Percentiles rank a stretch among this genome's conserved stretches.
Conservation (phyloP, 2,888 invertebrate genomes). For the Campoplex nolae region DNA sequence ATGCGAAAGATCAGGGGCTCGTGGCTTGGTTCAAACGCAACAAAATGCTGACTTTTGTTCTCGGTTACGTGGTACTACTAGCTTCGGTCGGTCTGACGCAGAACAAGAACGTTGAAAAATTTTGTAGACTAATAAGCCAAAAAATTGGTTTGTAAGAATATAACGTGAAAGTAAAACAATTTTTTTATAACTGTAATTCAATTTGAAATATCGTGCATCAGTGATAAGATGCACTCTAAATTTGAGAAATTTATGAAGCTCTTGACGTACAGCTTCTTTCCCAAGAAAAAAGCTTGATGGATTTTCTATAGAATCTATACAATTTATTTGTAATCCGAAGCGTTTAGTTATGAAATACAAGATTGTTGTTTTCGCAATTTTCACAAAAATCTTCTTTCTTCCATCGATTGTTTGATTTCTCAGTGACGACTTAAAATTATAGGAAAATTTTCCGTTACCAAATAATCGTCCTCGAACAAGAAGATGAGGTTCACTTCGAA, state of each 20-base stretch:
- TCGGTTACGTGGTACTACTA: constrained; percentile 88
- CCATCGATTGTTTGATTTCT: constrained; percentile 64
- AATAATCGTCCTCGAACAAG: constrained; percentile 96
- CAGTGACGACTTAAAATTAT: constrained; percentile 87
- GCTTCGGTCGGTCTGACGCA: constrained; percentile 88
- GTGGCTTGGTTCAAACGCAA: constrained; percentile 87
- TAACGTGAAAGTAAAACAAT: constrained; percentile 4
- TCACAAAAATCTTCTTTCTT: constrained; percentile 14
- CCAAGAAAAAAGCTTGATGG: background rate
- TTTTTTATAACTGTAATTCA: constrained; percentile 14
- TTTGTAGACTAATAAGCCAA: constrained; percentile 86
- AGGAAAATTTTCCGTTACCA: constrained; percentile 98
- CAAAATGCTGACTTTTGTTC: constrained; percentile 87
- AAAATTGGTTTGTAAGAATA: constrained; percentile 80
- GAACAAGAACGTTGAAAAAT: constrained; percentile 88
- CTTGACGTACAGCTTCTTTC: background rate
- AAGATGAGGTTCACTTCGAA: constrained; percentile 97
- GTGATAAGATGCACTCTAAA: constrained; percentile 17
- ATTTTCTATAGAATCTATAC: constrained; percentile 20
- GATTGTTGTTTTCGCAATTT: constrained; percentile 17
- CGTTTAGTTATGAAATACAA: constrained; percentile 6
- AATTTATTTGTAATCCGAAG: constrained; percentile 18
- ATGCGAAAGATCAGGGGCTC: constrained; percentile 75
- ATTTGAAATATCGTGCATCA: constrained; percentile 11
- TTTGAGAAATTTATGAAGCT: constrained; percentile 34